These are phyloP conservation scores for Tenthredo amoena DNA, from an alignment of 2,888 invertebrate genomes.

Conservation along the genomic window DNA sequence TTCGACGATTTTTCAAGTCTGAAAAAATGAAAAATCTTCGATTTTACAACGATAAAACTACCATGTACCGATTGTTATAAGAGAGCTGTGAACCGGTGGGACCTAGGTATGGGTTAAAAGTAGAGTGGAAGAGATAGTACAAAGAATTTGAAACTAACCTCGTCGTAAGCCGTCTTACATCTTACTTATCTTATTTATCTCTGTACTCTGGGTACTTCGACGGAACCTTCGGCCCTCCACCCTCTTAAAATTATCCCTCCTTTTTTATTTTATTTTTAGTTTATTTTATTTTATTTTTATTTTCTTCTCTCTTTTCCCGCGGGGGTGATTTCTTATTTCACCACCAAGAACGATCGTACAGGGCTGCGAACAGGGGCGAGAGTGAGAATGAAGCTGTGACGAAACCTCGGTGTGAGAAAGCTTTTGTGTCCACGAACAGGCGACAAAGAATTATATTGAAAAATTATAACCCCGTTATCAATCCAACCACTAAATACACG, in stretches of 20 bases:
- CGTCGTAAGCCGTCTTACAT: slow-evolving; percentile 31
- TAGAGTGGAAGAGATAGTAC: slow-evolving; percentile 20
- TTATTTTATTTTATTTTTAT: neutral
- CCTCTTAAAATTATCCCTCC: neutral
- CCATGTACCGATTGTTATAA: neutral
- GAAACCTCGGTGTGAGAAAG: neutral
- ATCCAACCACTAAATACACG: neutral
- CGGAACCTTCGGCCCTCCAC: slow-evolving; percentile 1
- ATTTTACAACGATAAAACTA: neutral
- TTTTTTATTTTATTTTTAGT: neutral
- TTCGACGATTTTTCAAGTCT: no score
- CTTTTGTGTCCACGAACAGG: slow-evolving; percentile 11
- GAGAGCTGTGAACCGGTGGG: neutral
- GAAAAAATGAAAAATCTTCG: no score
- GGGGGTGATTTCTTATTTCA: neutral
- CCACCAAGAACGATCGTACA: neutral
- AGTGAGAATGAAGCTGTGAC: neutral
- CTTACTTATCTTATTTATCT: slow-evolving; percentile 48
- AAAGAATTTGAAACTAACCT: slow-evolving; percentile 44
- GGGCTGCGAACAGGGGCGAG: neutral
- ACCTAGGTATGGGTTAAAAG: neutral
- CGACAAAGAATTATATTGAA: slow-evolving; percentile 37
- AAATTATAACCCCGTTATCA: slow-evolving; percentile 43
- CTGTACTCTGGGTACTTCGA: slow-evolving; percentile 19
- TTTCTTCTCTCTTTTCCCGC: neutral